Conservation (phyloP, 2,797 vertebrate genomes). For the Aplochiton taeniatus region DNA sequence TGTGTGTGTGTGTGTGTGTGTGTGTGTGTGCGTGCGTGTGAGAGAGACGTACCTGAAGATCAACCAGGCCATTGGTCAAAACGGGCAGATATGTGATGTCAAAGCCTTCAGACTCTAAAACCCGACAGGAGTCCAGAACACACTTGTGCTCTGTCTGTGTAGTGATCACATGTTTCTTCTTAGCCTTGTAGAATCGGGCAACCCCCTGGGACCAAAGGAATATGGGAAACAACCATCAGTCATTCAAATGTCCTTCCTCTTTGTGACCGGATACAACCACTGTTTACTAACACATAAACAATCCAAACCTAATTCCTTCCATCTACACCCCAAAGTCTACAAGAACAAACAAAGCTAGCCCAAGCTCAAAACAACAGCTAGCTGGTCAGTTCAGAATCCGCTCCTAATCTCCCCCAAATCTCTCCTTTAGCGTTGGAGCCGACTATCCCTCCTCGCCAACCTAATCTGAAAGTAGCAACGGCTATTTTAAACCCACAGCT, state of each 20-base stretch:
- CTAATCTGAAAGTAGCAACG: too few species aligned
- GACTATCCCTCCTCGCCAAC: too few species aligned
- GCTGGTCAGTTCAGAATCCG: too few species aligned
- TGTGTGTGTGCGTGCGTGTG: not conserved
- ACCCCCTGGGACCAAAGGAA: conserved; percentile 80
- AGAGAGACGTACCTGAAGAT: conserved; percentile 80
- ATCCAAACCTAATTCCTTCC: too few species aligned
- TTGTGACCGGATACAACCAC: too few species aligned
- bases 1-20: not conserved
- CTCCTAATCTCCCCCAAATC: too few species aligned
- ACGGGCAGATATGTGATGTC: conserved; percentile 91
- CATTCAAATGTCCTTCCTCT: not conserved
- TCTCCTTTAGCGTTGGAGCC: too few species aligned
- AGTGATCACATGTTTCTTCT: conserved; percentile 92
- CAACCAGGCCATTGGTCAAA: conserved; percentile 84
- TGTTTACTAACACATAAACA: too few species aligned
- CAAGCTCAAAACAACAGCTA: too few species aligned
- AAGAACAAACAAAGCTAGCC: too few species aligned
- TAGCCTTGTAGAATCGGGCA: conserved; percentile 89
- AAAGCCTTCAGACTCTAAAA: conserved; percentile 92
- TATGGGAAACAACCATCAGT: not conserved
- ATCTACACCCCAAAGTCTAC: too few species aligned
- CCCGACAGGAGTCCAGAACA: conserved; percentile 94
- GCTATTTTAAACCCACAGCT: not conserved
- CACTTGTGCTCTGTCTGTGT: conserved; percentile 97